Evolutionary conservation across 1,140 invertebrate genomes (phyloP).

Genomic region (Procambarus virginalis): DNA sequence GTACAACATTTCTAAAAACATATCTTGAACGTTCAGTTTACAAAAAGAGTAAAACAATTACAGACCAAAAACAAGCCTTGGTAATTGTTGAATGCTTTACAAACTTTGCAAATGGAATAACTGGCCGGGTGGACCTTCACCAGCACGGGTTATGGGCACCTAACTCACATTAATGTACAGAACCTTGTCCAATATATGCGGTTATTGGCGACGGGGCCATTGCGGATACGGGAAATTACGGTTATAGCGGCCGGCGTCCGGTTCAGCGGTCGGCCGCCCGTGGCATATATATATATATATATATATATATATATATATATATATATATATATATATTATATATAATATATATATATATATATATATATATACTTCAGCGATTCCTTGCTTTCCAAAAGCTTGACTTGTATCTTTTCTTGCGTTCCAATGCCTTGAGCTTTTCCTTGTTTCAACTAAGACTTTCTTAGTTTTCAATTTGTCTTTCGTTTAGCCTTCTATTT

Average conservation of each 20-base stretch:
- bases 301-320: too few relatives aligned
- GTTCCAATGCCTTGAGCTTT: too few relatives aligned
- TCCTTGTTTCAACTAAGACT: too few relatives aligned
- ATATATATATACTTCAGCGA: too few relatives aligned
- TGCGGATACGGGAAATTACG: slow-evolving; percentile 7
- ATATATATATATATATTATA: too few relatives aligned
- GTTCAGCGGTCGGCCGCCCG: not conserved
- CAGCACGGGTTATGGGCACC: slow-evolving; percentile 1
- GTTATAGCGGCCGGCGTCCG: not conserved
- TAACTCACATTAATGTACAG: slow-evolving; percentile 1
- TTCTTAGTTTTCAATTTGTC: too few relatives aligned
- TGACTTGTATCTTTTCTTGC: too few relatives aligned
- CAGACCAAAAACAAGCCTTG: not conserved
- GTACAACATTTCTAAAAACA: not conserved
- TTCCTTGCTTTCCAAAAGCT: too few relatives aligned
- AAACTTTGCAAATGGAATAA: slow-evolving; percentile 13
- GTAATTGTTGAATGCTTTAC: not conserved
- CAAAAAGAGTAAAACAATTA: not conserved
- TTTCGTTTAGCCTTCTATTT: too few relatives aligned
- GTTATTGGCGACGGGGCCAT: slow-evolving; percentile 10
- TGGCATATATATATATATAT: too few relatives aligned
- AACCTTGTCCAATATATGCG: slow-evolving; percentile 9
- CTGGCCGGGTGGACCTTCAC: not conserved
- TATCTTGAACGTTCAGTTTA: not conserved
- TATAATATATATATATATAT: too few relatives aligned